Percentiles rank a stretch among this genome's conserved stretches.
phyloP scores from a whole-genome alignment of 2,113 vertebrate genomes.

The Equus przewalskii region DNA sequence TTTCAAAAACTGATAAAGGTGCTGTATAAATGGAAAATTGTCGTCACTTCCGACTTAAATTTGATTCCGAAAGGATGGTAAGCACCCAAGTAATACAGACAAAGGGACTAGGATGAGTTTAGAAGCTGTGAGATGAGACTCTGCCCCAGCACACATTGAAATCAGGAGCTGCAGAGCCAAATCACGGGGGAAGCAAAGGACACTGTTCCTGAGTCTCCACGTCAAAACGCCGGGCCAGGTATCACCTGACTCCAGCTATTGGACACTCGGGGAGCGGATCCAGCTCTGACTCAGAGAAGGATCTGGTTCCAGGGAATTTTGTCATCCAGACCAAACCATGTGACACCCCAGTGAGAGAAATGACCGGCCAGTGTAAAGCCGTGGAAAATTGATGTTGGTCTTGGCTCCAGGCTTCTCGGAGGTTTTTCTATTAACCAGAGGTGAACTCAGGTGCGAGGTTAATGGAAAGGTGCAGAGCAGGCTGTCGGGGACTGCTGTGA shows the following conservation, averaged over 20 bases:
- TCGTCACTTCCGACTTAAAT: background rate
- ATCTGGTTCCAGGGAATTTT: conserved; percentile 66
- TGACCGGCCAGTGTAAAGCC: rapidly evolving
- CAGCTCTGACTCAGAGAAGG: conserved; percentile 75
- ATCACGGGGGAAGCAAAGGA: background rate
- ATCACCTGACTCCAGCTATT: background rate
- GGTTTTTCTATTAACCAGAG: background rate
- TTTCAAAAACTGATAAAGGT: background rate
- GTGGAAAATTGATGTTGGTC: background rate
- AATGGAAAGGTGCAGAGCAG: background rate
- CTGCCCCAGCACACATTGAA: rapidly evolving
- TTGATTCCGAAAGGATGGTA: background rate
- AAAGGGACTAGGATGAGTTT: rapidly evolving
- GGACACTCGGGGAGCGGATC: background rate
- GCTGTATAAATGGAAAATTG: background rate
- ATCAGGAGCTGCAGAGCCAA: background rate
- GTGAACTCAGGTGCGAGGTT: background rate
- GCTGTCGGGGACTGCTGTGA: rapidly evolving
- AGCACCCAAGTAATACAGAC: rapidly evolving
- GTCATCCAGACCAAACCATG: conserved; percentile 64
- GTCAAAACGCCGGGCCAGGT: background rate
- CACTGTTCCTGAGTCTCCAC: background rate
- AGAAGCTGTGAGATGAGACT: rapidly evolving
- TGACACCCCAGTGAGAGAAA: background rate
- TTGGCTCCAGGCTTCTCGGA: background rate